A percentile compares a stretch with the other conserved stretches of the same genome.
Conservation (phyloP, 1,140 invertebrate genomes). For the Pinna nobilis region DNA sequence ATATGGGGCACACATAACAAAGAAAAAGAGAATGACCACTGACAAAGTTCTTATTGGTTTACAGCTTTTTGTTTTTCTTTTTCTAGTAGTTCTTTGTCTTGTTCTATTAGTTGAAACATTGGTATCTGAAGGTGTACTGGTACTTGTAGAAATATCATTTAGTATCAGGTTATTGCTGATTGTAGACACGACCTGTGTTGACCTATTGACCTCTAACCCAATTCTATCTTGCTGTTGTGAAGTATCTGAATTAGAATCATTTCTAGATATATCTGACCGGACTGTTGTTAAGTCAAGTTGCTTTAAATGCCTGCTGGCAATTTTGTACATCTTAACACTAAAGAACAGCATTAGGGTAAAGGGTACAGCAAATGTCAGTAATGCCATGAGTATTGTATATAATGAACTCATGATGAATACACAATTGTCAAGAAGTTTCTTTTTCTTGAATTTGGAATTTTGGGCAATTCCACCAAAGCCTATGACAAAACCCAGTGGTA, state of each 20-base stretch:
- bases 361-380: slow-evolving; percentile 46
- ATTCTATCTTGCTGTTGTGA: not conserved
- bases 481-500: slow-evolving; percentile 39
- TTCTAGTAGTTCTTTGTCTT: not conserved
- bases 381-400: slow-evolving; percentile 33
- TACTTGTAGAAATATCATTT: not conserved
- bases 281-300: too few relatives aligned
- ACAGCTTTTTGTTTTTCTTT: slow-evolving; percentile 21
- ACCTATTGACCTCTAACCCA: not conserved
- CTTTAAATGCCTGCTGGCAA: slow-evolving; percentile 46
- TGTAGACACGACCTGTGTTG: not conserved
- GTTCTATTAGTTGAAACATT: not conserved
- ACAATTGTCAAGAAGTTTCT: slow-evolving; percentile 32
- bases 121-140: not conserved
- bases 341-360: slow-evolving; percentile 48
- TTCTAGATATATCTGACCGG: too few relatives aligned
- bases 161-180: not conserved
- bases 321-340: slow-evolving; percentile 44
- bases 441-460: slow-evolving; percentile 30
- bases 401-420: slow-evolving; percentile 24
- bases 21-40: slow-evolving; percentile 45
- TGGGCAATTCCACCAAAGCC: slow-evolving; percentile 40
- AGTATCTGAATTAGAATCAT: not conserved
- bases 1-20: slow-evolving; percentile 57
- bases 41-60: slow-evolving; percentile 51